Evolutionary conservation across 2,888 invertebrate species (phyloP).

Genomic region (Metallyticus violacea): DNA sequence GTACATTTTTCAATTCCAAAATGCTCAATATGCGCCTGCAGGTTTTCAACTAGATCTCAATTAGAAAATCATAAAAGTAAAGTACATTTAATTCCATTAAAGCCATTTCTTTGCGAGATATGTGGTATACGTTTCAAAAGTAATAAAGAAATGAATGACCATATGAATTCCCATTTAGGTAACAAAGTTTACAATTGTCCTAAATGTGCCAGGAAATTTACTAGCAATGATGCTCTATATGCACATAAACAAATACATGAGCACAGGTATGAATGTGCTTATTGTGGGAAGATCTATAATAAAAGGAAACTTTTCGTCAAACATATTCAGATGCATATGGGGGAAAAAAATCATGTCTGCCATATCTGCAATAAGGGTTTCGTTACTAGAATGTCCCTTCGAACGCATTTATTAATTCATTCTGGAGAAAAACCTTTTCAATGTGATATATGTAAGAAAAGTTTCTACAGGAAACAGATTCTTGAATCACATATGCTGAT

Average conservation of each 20-base stretch:
- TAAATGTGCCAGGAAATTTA: neutral
- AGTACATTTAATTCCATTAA: neutral
- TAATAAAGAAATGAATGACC: neutral
- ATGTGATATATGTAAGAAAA: neutral
- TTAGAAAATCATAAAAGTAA: neutral
- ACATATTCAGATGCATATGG: neutral
- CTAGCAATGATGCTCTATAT: neutral
- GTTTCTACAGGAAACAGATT: neutral
- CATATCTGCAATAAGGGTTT: neutral
- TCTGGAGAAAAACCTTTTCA: neutral
- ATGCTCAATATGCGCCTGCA: neutral
- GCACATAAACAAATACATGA: neutral
- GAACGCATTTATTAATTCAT: neutral
- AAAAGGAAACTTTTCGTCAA: neutral
- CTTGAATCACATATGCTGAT: neutral
- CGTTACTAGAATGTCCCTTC: neutral
- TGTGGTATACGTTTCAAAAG: neutral
- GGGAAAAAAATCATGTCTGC: neutral
- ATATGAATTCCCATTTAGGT: neutral
- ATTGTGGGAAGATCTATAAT: neutral
- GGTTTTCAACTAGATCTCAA: neutral
- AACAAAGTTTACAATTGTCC: neutral
- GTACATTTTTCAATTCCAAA: neutral
- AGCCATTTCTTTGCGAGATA: neutral
- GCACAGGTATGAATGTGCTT: neutral